phyloP scores from a whole-genome alignment of 2,797 vertebrate genomes.

The Dipus sagitta region DNA sequence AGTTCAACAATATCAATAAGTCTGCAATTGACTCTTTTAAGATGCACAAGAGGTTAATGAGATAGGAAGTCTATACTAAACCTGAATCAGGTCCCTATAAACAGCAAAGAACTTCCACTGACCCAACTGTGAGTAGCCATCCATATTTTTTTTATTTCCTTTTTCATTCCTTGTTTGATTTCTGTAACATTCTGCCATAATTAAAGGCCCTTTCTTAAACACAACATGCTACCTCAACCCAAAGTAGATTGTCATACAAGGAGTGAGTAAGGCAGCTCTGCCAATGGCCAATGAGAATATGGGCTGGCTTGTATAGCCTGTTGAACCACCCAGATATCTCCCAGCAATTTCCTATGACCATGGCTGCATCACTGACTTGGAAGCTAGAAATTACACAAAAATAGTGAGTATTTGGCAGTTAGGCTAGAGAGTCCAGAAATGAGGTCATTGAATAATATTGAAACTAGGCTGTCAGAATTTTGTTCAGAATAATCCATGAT shows the following conservation, averaged over 20 bases:
- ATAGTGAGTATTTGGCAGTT: background rate
- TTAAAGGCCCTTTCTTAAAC: background rate
- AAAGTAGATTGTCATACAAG: background rate
- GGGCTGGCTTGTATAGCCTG: background rate
- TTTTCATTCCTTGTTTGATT: background rate
- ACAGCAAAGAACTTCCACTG: background rate
- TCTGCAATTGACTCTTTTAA: background rate
- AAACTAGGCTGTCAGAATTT: background rate
- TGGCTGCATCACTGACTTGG: background rate
- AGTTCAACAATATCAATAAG: background rate
- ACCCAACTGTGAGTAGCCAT: background rate
- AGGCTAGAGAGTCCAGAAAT: slow-evolving; percentile 3
- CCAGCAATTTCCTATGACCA: background rate
- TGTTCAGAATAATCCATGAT: no score
- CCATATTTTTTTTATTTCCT: background rate
- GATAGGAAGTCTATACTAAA: background rate
- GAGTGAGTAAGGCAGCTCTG: background rate
- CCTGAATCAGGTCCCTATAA: background rate
- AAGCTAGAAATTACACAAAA: background rate
- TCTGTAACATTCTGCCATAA: background rate
- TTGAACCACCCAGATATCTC: fast-evolving
- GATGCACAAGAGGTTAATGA: background rate
- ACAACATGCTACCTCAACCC: background rate
- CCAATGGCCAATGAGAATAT: background rate
- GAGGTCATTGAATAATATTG: slow-evolving; percentile 23